Conservation (phyloP, 2,113 vertebrate species). For the Hystrix cristata region DNA sequence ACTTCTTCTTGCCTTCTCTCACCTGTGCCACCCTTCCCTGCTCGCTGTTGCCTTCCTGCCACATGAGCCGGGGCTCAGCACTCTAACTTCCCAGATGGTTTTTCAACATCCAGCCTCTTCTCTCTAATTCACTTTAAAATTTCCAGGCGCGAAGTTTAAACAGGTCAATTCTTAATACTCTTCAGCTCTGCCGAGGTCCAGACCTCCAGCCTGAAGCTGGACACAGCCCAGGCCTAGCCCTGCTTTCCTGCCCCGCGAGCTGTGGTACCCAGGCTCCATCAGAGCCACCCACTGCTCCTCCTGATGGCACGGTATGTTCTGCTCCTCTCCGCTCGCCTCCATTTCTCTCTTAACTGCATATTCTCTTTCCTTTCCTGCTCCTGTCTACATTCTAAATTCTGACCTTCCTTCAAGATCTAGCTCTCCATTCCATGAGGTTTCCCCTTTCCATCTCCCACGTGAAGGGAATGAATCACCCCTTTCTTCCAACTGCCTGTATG, state of each 20-base stretch:
- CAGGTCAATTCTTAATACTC: background rate
- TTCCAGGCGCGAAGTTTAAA: conserved; percentile 33
- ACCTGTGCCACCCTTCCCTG: accelerated
- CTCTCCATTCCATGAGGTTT: background rate
- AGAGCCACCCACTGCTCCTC: background rate
- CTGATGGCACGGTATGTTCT: background rate
- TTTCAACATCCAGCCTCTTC: background rate
- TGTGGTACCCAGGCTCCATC: accelerated
- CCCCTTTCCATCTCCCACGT: background rate
- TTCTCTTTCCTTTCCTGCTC: background rate
- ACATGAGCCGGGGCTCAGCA: background rate
- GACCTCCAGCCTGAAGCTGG: background rate
- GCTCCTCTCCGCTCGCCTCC: background rate
- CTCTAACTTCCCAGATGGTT: background rate
- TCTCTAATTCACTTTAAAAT: background rate
- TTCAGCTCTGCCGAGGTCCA: background rate
- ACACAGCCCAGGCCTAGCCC: background rate
- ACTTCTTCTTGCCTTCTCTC: background rate
- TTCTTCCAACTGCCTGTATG: background rate
- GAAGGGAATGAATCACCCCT: background rate
- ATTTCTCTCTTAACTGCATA: background rate
- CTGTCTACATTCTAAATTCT: background rate
- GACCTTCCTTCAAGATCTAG: background rate
- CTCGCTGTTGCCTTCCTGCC: background rate
- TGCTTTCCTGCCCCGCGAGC: background rate